Conservation (phyloP, 1,140 invertebrate species). For the Hylaeus volcanicus region DNA sequence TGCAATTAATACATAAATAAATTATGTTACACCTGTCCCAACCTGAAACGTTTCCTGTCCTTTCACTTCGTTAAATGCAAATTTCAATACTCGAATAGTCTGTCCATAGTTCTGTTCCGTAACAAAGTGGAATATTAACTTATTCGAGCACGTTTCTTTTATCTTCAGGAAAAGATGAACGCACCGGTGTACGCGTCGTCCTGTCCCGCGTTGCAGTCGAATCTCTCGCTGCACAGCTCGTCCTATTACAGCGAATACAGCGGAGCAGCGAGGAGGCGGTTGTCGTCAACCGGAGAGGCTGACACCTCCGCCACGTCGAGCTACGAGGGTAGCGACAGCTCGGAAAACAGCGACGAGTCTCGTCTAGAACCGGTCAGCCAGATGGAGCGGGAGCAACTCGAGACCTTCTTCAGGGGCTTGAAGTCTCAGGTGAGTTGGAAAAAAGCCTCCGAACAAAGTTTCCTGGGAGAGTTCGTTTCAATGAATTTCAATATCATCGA, state of each 20-base stretch:
- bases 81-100: too few relatives aligned
- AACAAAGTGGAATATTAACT: too few relatives aligned
- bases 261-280: constrained; percentile 70
- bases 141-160: background rate
- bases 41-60: too few relatives aligned
- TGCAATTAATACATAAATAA: too few relatives aligned
- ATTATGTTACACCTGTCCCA: too few relatives aligned
- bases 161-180: constrained; percentile 67
- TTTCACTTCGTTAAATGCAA: too few relatives aligned
- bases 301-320: constrained; percentile 81
- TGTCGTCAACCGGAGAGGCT: constrained; percentile 79
- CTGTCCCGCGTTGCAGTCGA: constrained; percentile 72
- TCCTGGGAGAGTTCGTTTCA: too few relatives aligned
- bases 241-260: constrained; percentile 75
- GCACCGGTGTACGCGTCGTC: constrained; percentile 71
- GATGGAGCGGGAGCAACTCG: constrained; percentile 87
- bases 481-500: too few relatives aligned
- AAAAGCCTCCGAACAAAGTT: constrained; percentile 51
- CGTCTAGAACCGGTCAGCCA: constrained; percentile 82
- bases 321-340: constrained; percentile 76
- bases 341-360: constrained; percentile 77
- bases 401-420: constrained; percentile 89
- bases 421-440: constrained; percentile 84
- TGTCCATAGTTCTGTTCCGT: too few relatives aligned
- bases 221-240: constrained; percentile 72